These are phyloP conservation scores for Mycalesis mineus DNA, from an alignment of 2,888 invertebrate species.

Conservation along the genomic window DNA sequence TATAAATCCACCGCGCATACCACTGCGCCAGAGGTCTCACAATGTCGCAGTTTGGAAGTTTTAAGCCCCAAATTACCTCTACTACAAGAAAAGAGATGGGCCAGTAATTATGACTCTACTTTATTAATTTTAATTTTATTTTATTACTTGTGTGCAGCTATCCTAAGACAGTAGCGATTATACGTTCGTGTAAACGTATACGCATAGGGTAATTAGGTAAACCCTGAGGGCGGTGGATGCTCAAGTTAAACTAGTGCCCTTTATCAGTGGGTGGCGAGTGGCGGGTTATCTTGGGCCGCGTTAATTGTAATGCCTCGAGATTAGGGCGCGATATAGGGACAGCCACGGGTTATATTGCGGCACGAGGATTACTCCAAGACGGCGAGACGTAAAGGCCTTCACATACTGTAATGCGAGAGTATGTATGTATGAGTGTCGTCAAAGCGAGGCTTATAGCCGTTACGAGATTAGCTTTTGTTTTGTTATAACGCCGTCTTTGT, in stretches of 20 bases:
- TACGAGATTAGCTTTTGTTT: neutral
- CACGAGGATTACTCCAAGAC: conserved; percentile 43
- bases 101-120: no score
- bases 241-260: conserved; percentile 74
- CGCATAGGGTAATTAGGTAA: conserved; percentile 74
- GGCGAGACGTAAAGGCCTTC: conserved; percentile 16
- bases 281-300: conserved; percentile 73
- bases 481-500: neutral
- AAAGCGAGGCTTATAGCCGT: neutral
- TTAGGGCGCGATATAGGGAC: conserved; percentile 67
- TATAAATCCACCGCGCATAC: no score
- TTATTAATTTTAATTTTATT: no score
- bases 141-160: no score
- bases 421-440: neutral
- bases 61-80: no score
- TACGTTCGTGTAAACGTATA: conserved; percentile 32
- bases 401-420: conserved; percentile 8
- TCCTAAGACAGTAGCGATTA: no score
- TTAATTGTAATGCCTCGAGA: conserved; percentile 76
- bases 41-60: no score
- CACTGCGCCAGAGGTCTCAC: no score
- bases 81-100: no score
- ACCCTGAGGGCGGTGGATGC: conserved; percentile 70
- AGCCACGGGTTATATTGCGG: conserved; percentile 35
- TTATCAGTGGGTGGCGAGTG: conserved; percentile 75